phyloP scores from a whole-genome alignment of 2,888 invertebrate genomes.

The Sarcophaga rosellei region DNA sequence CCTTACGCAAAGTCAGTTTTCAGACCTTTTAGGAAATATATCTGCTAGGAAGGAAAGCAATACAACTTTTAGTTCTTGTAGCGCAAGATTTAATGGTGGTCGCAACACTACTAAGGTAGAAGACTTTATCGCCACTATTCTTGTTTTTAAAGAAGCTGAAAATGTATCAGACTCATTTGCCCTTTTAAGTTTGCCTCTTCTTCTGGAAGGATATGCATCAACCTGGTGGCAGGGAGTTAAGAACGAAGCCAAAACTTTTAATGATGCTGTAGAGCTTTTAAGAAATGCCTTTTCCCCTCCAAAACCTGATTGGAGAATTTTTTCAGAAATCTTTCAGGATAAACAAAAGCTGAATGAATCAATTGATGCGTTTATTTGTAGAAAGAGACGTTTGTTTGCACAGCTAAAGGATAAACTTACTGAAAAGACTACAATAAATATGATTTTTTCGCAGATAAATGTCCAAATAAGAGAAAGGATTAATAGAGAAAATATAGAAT shows the following conservation, averaged over 20 bases:
- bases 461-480: constrained; percentile 4
- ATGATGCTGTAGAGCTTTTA: constrained; percentile 5
- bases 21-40: no score
- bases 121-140: background rate
- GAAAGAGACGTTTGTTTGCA: no score
- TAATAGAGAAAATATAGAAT: background rate
- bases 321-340: no score
- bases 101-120: no score
- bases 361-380: no score
- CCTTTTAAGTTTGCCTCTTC: background rate
- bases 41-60: no score
- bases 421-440: constrained; percentile 21
- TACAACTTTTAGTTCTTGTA: no score
- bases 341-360: no score
- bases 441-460: constrained; percentile 19
- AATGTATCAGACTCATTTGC: background rate
- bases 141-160: constrained; percentile 1
- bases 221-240: constrained; percentile 23
- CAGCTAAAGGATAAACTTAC: background rate
- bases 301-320: no score
- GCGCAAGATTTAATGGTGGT: no score
- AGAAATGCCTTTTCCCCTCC: no score
- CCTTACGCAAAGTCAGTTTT: no score
- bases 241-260: constrained; percentile 16
- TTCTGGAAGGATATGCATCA: constrained; percentile 17